phyloP scores from a whole-genome alignment of 2,113 vertebrate species.

The Odontesthes bonariensis region DNA sequence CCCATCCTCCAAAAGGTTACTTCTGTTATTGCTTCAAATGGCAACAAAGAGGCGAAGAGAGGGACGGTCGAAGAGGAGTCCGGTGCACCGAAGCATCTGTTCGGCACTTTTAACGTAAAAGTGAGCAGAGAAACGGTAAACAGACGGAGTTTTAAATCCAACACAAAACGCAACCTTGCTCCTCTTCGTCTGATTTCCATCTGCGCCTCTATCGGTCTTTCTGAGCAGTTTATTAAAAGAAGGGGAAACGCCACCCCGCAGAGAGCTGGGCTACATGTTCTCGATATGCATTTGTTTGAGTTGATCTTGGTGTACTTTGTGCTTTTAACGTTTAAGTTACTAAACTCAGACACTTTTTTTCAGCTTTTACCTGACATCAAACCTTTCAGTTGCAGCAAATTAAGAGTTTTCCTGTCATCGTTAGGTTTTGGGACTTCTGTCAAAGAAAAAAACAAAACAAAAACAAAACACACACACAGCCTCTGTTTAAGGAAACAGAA shows the following conservation, averaged over 20 bases:
- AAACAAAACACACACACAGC: too few relatives aligned
- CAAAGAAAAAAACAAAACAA: neutral
- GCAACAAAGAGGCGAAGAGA: conserved; percentile 52
- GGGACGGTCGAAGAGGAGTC: conserved; percentile 36
- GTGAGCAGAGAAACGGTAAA: conserved; percentile 1
- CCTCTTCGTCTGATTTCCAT: neutral
- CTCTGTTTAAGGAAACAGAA: neutral
- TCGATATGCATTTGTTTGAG: conserved; percentile 13
- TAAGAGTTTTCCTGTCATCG: too few relatives aligned
- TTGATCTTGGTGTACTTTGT: conserved; percentile 48
- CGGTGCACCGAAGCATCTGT: conserved; percentile 19
- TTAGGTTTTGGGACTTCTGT: neutral
- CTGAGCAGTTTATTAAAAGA: conserved; percentile 1
- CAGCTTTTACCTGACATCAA: neutral
- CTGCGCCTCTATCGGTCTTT: conserved; percentile 29
- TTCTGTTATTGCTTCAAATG: conserved; percentile 76
- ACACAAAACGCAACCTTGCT: neutral
- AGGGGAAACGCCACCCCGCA: neutral
- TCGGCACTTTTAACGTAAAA: neutral
- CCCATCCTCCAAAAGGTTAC: conserved; percentile 53
- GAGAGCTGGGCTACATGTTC: conserved; percentile 12
- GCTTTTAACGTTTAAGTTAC: conserved; percentile 43
- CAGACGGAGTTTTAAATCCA: neutral
- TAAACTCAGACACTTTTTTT: neutral
- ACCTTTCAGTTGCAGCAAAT: neutral